phyloP scores from a whole-genome alignment of 2,797 vertebrate genomes.

The Threskiornis aethiopicus region DNA sequence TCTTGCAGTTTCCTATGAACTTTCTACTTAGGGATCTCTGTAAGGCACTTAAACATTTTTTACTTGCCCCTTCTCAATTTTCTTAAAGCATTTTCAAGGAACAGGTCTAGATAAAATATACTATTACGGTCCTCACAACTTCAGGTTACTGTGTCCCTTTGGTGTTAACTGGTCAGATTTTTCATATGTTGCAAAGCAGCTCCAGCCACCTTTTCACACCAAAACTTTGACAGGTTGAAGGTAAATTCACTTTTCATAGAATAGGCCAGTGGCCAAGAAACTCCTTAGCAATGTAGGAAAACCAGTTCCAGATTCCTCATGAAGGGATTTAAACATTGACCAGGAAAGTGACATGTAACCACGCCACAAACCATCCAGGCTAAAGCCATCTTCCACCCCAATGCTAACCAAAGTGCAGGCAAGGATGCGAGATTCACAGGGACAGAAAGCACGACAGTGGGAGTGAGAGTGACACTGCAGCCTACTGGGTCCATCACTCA shows the following conservation, averaged over 20 bases:
- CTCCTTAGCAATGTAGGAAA: not conserved
- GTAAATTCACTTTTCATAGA: not conserved
- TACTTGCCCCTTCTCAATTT: not conserved
- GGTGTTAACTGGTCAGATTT: not conserved
- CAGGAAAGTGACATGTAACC: not conserved
- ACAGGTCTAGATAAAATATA: not conserved
- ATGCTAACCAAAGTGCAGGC: not conserved
- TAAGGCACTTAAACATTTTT: not conserved
- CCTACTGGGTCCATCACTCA: not conserved
- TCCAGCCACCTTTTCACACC: not conserved
- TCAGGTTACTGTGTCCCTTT: not conserved
- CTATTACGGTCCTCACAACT: not conserved
- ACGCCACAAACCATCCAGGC: not conserved
- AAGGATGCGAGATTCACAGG: not conserved
- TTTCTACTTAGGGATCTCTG: not conserved
- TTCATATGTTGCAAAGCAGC: not conserved
- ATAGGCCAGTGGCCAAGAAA: not conserved
- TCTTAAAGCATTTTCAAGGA: not conserved
- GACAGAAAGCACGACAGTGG: not conserved
- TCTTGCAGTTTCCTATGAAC: not conserved
- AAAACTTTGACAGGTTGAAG: not conserved
- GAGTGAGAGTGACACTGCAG: not conserved
- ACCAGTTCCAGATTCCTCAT: not conserved
- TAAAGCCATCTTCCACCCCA: not conserved
- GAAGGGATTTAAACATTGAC: not conserved